Percentiles rank a stretch among this genome's conserved stretches.
Conservation (phyloP, 2,888 invertebrate genomes). For the Pharmacophagus antenor region DNA sequence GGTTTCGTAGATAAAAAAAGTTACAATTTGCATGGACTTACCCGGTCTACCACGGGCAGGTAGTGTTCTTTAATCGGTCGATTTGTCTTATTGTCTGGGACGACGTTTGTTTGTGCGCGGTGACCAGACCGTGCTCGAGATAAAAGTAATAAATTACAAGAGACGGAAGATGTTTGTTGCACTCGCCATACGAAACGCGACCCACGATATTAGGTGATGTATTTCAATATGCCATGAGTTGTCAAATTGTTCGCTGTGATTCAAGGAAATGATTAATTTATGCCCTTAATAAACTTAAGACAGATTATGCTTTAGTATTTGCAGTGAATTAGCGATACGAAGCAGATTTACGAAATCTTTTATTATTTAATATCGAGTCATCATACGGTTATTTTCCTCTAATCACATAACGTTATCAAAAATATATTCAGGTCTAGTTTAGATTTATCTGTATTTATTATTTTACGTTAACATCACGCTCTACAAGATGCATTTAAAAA, state of each 20-base stretch:
- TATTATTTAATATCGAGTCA: not conserved
- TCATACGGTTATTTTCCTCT: not conserved
- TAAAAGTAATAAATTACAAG: constrained; percentile 77
- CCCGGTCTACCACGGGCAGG: constrained; percentile 71
- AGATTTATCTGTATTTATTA: too few species aligned
- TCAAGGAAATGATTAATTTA: constrained; percentile 14
- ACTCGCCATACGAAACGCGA: constrained; percentile 66
- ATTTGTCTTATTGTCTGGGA: constrained; percentile 78
- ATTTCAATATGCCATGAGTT: constrained; percentile 33
- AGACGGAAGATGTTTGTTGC: constrained; percentile 76
- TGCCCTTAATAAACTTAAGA: constrained; percentile 5
- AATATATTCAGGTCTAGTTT: too few species aligned
- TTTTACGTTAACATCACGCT: too few species aligned
- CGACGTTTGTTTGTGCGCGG: constrained; percentile 75
- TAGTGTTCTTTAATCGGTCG: constrained; percentile 75
- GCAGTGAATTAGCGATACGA: not conserved
- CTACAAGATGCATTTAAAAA: too few species aligned
- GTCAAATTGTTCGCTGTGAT: constrained; percentile 24
- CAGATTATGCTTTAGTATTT: not conserved
- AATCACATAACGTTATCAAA: not conserved
- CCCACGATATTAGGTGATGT: constrained; percentile 55
- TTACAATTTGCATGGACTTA: constrained; percentile 60
- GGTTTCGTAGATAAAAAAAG: constrained; percentile 50
- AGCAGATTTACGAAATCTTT: not conserved
- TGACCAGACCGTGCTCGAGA: constrained; percentile 75